Conservation (phyloP, 2,888 invertebrate species). For the Papilio elwesi region DNA sequence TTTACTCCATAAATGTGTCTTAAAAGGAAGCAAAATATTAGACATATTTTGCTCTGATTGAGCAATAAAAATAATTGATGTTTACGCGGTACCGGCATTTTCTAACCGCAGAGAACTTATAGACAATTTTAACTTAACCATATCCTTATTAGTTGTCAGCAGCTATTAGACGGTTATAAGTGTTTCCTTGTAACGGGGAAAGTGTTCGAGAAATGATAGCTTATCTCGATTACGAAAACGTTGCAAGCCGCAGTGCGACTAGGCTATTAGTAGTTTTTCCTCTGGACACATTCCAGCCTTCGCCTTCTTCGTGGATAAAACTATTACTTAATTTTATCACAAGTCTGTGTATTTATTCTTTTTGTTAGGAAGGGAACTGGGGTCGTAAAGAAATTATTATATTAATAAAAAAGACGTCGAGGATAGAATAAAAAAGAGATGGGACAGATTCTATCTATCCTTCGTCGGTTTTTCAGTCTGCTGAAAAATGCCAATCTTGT, state of each 20-base stretch:
- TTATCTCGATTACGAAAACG: slow-evolving; percentile 36
- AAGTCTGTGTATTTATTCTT: background rate
- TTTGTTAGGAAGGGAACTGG: background rate
- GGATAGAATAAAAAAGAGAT: too few species aligned
- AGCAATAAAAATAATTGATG: slow-evolving; percentile 17
- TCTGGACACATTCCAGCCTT: background rate
- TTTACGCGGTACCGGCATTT: slow-evolving; percentile 22
- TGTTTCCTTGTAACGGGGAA: slow-evolving; percentile 32
- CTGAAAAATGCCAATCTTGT: too few species aligned
- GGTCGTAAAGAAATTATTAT: too few species aligned
- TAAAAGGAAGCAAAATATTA: slow-evolving; percentile 1
- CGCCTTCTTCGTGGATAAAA: background rate
- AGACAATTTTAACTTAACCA: slow-evolving; percentile 28
- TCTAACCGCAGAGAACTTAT: slow-evolving; percentile 23
- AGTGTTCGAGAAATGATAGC: slow-evolving; percentile 36
- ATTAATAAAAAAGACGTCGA: too few species aligned
- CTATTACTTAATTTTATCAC: too few species aligned
- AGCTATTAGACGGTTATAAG: slow-evolving; percentile 35
- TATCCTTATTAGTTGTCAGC: slow-evolving; percentile 33
- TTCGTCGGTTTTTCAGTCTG: too few species aligned
- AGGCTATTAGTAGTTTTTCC: background rate
- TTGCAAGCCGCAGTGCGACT: slow-evolving; percentile 15
- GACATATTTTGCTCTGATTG: background rate
- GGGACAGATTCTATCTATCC: too few species aligned
- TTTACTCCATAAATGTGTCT: background rate